Percentiles rank a stretch among this genome's conserved stretches.
Evolutionary conservation across 2,888 invertebrate genomes (phyloP).

Genomic region (Emesis castigata): DNA sequence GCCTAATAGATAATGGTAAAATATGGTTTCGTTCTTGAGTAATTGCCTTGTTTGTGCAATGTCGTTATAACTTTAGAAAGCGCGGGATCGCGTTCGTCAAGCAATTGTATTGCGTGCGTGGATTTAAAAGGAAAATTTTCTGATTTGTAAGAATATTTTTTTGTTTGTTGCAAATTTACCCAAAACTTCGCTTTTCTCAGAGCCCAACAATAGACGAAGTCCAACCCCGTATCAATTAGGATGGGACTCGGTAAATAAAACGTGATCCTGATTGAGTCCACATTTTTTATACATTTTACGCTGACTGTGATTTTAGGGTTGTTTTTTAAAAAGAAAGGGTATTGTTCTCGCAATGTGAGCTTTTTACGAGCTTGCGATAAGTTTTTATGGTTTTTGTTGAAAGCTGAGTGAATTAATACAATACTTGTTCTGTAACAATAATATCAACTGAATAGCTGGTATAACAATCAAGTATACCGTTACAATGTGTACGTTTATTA

Average conservation of each 20-base stretch:
- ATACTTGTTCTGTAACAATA: neutral
- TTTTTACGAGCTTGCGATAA: neutral
- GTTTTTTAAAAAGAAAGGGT: neutral
- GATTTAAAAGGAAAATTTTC: no score
- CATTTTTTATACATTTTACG: conserved; percentile 15
- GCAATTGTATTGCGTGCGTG: no score
- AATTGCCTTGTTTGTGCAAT: no score
- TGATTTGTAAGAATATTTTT: no score
- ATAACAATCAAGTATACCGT: neutral
- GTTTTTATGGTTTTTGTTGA: neutral
- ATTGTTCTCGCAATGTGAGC: neutral
- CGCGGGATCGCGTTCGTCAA: no score
- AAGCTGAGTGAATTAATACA: neutral
- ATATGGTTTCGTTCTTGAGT: no score
- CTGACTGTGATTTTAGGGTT: conserved; percentile 8
- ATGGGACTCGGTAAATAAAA: conserved; percentile 79
- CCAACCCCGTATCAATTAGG: conserved; percentile 82
- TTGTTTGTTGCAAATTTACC: no score
- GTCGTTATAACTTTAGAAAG: no score
- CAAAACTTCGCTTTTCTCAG: conserved; percentile 58
- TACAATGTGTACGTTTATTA: no score
- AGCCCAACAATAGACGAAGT: conserved; percentile 71
- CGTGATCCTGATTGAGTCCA: conserved; percentile 69
- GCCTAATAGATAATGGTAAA: no score
- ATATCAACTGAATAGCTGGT: neutral